Evolutionary conservation across 2,888 invertebrate species (phyloP), one percentile per base, ranked within the genome.

Genomic region (Rhynchonema sp.): DNA sequence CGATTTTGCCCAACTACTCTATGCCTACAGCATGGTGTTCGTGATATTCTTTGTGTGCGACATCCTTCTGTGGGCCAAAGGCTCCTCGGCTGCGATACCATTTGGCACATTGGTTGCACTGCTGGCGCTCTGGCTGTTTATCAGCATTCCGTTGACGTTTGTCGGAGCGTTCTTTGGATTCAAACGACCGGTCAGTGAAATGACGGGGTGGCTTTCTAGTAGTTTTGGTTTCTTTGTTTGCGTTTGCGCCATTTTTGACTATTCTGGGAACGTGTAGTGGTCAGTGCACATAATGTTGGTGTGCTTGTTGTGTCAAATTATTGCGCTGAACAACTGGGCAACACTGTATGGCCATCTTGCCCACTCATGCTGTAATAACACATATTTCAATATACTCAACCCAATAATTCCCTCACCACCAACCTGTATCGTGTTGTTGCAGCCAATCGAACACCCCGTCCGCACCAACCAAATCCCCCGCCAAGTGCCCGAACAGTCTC

Each of bases 131-230:
- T 98, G 98, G 98, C 87, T 94, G 76, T 85, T 91, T 58, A 89
- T 99, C n/a, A 92, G 94, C 1, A 89, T 94, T 62, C 98, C 98
- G 1, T 80, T 98, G 63, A 94, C 94, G 1, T 98, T 98, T 75
- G 83, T 94, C 65, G 98, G 98, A 30, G 89, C 98, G 54, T 94
- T 91, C 78, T 92, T 98, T 76, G 98, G 98, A 63, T 99, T 94
- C 77, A 85, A 91, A 71, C 92, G 91, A 79, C 80, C 89, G 79
- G 90, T 90, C n/a, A n/a, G n/a, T n/a, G n/a, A n/a, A n/a, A n/a
- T n/a, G n/a, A n/a, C n/a, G n/a, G n/a, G n/a, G n/a, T n/a, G n/a
- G n/a, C n/a, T n/a, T n/a, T n/a, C n/a, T n/a, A n/a, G n/a, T n/a
- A n/a, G n/a, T n/a, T n/a, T n/a, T n/a, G n/a, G n/a, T n/a, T n/a